Percentiles rank a stretch among this genome's conserved stretches.
phyloP scores from a whole-genome alignment of 2,888 invertebrate species.

The Chalcis sispes region DNA sequence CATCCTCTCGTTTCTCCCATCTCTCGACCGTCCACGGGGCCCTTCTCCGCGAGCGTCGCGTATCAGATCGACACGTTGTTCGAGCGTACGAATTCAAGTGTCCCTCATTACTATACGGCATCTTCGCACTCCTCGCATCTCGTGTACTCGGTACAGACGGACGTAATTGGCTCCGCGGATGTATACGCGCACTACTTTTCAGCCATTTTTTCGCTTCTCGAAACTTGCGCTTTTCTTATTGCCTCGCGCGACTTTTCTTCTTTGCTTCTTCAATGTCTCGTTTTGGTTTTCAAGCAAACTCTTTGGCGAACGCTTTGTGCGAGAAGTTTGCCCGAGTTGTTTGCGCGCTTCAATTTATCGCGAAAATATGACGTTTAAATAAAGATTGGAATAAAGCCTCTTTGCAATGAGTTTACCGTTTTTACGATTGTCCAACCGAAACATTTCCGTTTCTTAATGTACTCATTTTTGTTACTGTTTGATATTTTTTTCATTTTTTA shows the following conservation, averaged over 20 bases:
- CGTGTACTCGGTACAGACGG: constrained; percentile 12
- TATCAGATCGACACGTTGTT: constrained; percentile 59
- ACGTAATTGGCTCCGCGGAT: constrained; percentile 48
- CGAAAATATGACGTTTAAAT: too few relatives aligned
- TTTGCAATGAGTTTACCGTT: too few relatives aligned
- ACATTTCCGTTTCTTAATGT: too few relatives aligned
- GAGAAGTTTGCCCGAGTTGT: too few relatives aligned
- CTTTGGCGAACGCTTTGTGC: too few relatives aligned
- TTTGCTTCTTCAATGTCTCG: neutral
- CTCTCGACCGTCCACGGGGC: neutral
- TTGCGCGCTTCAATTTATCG: too few relatives aligned
- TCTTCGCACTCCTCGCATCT: constrained; percentile 38
- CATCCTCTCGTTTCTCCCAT: neutral
- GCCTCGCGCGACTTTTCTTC: neutral
- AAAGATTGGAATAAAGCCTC: too few relatives aligned
- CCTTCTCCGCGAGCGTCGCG: constrained; percentile 3
- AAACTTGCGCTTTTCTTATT: constrained; percentile 9
- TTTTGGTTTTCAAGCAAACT: neutral
- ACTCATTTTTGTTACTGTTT: too few relatives aligned
- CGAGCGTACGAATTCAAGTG: constrained; percentile 58
- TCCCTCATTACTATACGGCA: constrained; percentile 53
- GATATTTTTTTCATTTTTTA: too few relatives aligned
- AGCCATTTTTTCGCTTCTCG: neutral
- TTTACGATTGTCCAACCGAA: too few relatives aligned
- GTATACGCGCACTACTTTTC: neutral